A percentile compares a stretch with the other conserved stretches of the same genome.
Evolutionary conservation across 2,113 vertebrate species (phyloP).

Genomic region (Gobio gobio): DNA sequence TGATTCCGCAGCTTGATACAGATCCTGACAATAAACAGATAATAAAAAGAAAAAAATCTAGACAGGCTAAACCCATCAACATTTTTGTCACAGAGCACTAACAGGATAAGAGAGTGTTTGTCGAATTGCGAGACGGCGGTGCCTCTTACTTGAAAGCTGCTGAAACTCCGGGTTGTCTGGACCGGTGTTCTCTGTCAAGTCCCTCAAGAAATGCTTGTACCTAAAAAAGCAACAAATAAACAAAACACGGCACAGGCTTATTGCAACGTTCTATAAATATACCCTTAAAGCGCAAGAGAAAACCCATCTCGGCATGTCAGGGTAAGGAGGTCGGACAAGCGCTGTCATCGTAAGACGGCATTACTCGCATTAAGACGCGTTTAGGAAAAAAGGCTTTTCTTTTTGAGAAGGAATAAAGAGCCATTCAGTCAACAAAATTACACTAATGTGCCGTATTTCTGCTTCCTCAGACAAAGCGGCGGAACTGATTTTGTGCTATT

Average conservation of each 20-base stretch:
- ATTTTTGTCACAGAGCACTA: constrained; percentile 49
- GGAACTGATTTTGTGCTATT: constrained; percentile 9
- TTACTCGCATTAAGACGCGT: constrained; percentile 34
- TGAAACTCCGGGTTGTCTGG: constrained; percentile 75
- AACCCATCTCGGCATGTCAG: neutral
- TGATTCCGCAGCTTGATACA: constrained; percentile 31
- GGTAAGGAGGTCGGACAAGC: constrained; percentile 41
- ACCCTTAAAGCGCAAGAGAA: constrained; percentile 25
- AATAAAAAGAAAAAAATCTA: constrained; percentile 17
- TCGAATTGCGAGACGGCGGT: constrained; percentile 7
- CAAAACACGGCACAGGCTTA: constrained; percentile 32
- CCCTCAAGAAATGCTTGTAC: constrained; percentile 76
- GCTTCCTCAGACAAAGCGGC: constrained; percentile 5
- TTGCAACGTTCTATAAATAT: constrained; percentile 37
- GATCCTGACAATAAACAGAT: constrained; percentile 45
- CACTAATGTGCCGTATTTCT: constrained; percentile 33
- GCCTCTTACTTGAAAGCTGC: constrained; percentile 83
- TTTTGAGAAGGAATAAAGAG: constrained; percentile 40
- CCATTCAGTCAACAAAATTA: constrained; percentile 24
- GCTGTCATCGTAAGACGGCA: constrained; percentile 6
- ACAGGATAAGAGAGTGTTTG: constrained; percentile 46
- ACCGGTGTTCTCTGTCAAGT: constrained; percentile 74
- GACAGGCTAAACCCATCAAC: constrained; percentile 50
- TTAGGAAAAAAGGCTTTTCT: constrained; percentile 24
- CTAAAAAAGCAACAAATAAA: constrained; percentile 65